phyloP scores from a whole-genome alignment of 2,797 vertebrate species.

The Petrocephalus sullivani region DNA sequence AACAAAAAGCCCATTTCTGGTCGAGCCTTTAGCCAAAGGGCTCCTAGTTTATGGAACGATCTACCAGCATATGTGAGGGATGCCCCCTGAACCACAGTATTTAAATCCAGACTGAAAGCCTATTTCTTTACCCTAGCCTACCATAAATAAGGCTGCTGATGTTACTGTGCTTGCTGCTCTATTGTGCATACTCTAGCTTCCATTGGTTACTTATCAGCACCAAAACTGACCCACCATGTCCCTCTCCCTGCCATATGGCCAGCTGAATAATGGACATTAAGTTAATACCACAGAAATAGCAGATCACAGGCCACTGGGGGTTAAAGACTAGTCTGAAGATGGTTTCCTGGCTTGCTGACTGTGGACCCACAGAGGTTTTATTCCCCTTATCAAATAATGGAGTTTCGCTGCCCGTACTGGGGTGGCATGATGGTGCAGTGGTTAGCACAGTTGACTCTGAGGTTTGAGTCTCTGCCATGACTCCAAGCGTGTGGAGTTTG shows the following conservation, averaged over 20 bases:
- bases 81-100: neutral
- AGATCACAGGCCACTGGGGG: neutral
- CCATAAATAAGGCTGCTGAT: neutral
- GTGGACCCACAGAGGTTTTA: neutral
- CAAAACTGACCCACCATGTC: neutral
- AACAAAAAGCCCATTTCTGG: neutral
- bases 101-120: neutral
- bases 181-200: neutral
- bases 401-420: neutral
- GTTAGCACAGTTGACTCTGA: neutral
- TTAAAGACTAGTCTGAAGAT: neutral
- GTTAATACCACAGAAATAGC: neutral
- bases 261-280: neutral
- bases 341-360: neutral
- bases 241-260: neutral
- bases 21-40: slow-evolving; percentile 3
- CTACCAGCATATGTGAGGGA: neutral
- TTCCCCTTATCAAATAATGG: neutral
- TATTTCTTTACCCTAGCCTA: neutral
- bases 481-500: neutral
- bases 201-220: neutral
- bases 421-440: neutral
- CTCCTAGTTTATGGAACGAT: neutral
- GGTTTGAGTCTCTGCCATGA: neutral
- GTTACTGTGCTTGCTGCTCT: neutral